phyloP scores from a whole-genome alignment of 37 sponge, comb jelly and placozoan genomes.

The Haliclona indistincta region DNA sequence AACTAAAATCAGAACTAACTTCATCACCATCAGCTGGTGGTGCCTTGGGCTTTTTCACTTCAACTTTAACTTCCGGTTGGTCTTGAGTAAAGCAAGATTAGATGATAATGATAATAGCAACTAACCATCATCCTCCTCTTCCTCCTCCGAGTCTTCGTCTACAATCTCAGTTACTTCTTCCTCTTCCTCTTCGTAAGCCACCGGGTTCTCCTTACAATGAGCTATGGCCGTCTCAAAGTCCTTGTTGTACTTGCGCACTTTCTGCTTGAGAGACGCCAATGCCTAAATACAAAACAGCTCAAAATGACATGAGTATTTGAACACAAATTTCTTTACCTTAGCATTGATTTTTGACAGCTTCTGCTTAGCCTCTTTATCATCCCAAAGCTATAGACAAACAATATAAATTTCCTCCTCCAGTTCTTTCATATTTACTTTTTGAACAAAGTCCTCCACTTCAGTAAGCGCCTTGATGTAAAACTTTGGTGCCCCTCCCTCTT shows the following conservation, averaged over 20 bases:
- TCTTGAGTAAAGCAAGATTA: neutral
- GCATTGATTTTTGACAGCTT: conserved; percentile 92
- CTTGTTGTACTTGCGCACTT: conserved; percentile 91
- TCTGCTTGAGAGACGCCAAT: conserved; percentile 82
- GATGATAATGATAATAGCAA: neutral
- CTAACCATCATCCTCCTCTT: conserved; percentile 34
- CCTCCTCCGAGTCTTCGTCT: conserved; percentile 43
- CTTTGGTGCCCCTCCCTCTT: conserved; percentile 58
- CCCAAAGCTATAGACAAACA: conserved; percentile 72
- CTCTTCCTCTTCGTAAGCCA: conserved; percentile 67
- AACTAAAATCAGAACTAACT: too few species aligned
- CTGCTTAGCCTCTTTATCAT: conserved; percentile 79
- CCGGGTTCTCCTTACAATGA: conserved; percentile 73
- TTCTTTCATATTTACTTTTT: conserved; percentile 59
- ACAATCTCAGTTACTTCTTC: too few species aligned
- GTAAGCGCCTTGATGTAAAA: conserved; percentile 72
- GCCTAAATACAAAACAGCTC: conserved; percentile 43
- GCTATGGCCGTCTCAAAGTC: conserved; percentile 78
- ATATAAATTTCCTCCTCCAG: neutral
- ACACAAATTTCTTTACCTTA: conserved; percentile 45
- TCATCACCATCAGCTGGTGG: conserved; percentile 9
- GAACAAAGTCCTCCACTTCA: conserved; percentile 90
- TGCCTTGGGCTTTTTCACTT: conserved; percentile 8
- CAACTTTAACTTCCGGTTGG: conserved; percentile 19
- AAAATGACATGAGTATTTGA: neutral